These are phyloP conservation scores for Platerodrilus igneus DNA, from an alignment of 2,888 invertebrate genomes.

Conservation along the genomic window DNA sequence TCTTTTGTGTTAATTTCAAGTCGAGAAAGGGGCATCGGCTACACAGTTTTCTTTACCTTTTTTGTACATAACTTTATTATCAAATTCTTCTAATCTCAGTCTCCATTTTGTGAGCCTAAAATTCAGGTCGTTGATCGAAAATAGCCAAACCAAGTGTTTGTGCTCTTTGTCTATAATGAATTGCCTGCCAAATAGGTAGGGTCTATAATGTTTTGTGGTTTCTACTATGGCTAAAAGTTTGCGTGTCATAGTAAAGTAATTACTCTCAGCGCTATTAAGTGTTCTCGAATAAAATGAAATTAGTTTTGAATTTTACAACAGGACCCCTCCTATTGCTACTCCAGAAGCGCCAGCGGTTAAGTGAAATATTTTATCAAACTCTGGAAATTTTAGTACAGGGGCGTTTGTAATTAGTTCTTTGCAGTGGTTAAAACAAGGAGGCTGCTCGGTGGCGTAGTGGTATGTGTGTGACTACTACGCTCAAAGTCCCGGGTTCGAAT, in stretches of 20 bases:
- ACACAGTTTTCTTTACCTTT: slow-evolving; percentile 19
- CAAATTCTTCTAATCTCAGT: slow-evolving; percentile 16
- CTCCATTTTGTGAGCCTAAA: slow-evolving; percentile 12
- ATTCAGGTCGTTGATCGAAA: slow-evolving; percentile 14
- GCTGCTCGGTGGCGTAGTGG: too few species aligned
- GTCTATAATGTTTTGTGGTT: slow-evolving; percentile 15
- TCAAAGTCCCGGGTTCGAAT: too few species aligned
- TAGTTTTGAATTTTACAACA: slow-evolving; percentile 10
- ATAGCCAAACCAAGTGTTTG: slow-evolving; percentile 17
- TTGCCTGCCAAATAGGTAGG: slow-evolving; percentile 10
- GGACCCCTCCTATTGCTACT: too few species aligned
- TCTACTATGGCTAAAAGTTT: slow-evolving; percentile 13
- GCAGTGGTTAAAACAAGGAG: slow-evolving; percentile 13
- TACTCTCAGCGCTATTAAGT: slow-evolving; percentile 14
- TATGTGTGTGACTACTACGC: too few species aligned
- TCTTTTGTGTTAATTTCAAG: too few species aligned
- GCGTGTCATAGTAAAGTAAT: slow-evolving; percentile 12
- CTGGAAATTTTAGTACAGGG: slow-evolving; percentile 21
- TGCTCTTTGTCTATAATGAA: slow-evolving; percentile 17
- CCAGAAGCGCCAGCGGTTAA: slow-evolving; percentile 21
- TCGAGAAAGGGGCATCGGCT: too few species aligned
- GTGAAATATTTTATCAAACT: slow-evolving; percentile 20
- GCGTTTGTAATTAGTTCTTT: slow-evolving; percentile 19
- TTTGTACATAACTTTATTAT: slow-evolving; percentile 11
- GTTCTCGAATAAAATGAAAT: slow-evolving; percentile 15